A percentile compares a stretch with the other conserved stretches of the same genome.
Conservation (phyloP, 2,888 invertebrate genomes). For the Diarsia rubi region DNA sequence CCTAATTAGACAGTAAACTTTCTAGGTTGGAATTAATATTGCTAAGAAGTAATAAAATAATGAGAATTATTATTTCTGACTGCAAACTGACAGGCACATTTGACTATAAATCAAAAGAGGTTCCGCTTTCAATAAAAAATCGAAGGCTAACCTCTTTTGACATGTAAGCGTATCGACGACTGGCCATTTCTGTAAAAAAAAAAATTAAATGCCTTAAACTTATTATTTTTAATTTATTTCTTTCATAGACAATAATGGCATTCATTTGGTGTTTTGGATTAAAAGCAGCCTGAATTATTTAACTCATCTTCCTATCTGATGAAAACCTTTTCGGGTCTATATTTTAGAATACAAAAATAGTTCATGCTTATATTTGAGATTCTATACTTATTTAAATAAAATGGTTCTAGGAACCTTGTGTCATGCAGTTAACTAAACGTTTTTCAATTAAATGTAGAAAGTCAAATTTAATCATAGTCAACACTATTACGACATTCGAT, state of each 20-base stretch:
- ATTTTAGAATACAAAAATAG: not conserved
- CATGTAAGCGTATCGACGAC: not conserved
- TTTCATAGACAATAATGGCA: not conserved
- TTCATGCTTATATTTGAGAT: not conserved
- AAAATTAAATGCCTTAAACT: not conserved
- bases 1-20: too few relatives aligned
- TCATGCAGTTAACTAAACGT: slow-evolving; percentile 5
- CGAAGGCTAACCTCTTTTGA: not conserved
- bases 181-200: slow-evolving; percentile 6
- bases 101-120: not conserved
- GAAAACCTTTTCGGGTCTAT: not conserved
- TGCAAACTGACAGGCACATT: not conserved
- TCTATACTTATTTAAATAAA: not conserved
- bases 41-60: not conserved
- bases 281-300: not conserved
- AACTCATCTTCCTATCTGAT: not conserved
- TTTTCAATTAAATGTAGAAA: slow-evolving; percentile 16
- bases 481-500: slow-evolving; percentile 24
- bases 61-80: not conserved
- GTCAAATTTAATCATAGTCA: slow-evolving; percentile 23
- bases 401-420: not conserved
- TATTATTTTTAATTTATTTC: not conserved
- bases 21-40: not conserved
- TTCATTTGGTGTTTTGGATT: not conserved
- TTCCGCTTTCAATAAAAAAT: not conserved